Evolutionary conservation across 2,888 invertebrate species (phyloP), one percentile per base, ranked within the genome.

Genomic region (Aricia artaxerxes): DNA sequence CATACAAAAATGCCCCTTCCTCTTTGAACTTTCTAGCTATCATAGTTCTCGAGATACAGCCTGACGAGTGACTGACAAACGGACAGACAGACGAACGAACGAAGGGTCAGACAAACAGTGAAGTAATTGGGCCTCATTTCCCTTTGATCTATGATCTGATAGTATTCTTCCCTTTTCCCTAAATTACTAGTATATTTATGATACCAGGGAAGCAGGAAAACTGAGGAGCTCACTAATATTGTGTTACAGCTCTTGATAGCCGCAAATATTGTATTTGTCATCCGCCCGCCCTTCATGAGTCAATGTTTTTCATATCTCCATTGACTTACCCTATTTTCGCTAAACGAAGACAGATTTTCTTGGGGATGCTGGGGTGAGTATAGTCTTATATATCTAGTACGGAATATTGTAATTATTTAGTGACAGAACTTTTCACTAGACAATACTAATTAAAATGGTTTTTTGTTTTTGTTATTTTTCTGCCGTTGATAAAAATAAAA

Each of bases 241-340:
- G 75, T 49, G 49, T 75, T 75, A 44, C 75, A 75, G 73, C 49
- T 38, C 49, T 49, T 38, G 57, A 76, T 76, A 57, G 16, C 75
- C 57, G 76, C 53, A 76, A 76, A 76, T 57, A 76, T 76, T 76
- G 76, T 73, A 72, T 78, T 78, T 78, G 72, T 78, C 78, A 78
- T 78, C 73, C 31, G 61, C 49, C 78, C 78, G 75, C 49, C 61
- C 60, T 73, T 78, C 53, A 78, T 78, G 78, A 78, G 78, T 78
- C 78, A 78, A 75, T 78, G 73, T 78, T 78, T 81, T 80, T 80
- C 80, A 80, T 79, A 78, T 80, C 79, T 79, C 78, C 80, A 76
- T 75, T 82, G 81, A 83, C 84, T 84, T 82, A 81, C 82, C 80
- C 82, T 82, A 83, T 82, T 83, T 83, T 83, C 81, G 80, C 80